Evolutionary conservation across 2,797 vertebrate genomes (phyloP).

Genomic region (Parauchenoglanis ngamensis): DNA sequence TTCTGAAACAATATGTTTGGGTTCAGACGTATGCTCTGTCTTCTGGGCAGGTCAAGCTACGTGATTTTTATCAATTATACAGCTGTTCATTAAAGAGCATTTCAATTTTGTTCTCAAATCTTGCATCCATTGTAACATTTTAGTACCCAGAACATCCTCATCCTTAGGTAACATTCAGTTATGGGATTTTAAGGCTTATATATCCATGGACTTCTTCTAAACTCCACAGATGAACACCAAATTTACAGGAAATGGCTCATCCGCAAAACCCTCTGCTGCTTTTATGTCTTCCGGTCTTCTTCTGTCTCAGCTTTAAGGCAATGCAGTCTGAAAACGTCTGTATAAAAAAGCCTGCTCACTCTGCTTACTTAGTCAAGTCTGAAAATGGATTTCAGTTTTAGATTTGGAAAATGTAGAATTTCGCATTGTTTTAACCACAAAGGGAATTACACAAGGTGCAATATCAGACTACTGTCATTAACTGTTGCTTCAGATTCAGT

Average conservation of each 20-base stretch:
- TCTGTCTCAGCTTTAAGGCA: constrained; percentile 50
- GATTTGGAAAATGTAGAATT: neutral
- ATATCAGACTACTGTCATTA: neutral
- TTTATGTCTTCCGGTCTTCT: constrained; percentile 62
- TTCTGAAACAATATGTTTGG: neutral
- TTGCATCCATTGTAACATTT: neutral
- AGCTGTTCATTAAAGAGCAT: neutral
- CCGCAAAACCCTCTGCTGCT: neutral
- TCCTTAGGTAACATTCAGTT: neutral
- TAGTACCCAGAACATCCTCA: neutral
- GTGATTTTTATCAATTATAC: too few species aligned
- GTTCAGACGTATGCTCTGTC: neutral
- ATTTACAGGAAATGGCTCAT: constrained; percentile 12
- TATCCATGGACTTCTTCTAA: neutral
- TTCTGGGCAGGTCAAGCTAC: too few species aligned
- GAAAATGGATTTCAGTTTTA: neutral
- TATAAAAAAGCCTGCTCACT: neutral
- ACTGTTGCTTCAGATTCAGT: neutral
- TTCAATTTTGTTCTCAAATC: neutral
- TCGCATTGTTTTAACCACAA: neutral
- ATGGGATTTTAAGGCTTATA: neutral
- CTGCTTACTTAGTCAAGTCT: neutral
- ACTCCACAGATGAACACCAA: constrained; percentile 49
- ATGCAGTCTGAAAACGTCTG: neutral
- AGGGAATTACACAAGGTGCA: neutral